These are phyloP conservation scores for Microcebus tavaratra DNA, from an alignment of 2,113 vertebrate genomes.

Conservation along the genomic window DNA sequence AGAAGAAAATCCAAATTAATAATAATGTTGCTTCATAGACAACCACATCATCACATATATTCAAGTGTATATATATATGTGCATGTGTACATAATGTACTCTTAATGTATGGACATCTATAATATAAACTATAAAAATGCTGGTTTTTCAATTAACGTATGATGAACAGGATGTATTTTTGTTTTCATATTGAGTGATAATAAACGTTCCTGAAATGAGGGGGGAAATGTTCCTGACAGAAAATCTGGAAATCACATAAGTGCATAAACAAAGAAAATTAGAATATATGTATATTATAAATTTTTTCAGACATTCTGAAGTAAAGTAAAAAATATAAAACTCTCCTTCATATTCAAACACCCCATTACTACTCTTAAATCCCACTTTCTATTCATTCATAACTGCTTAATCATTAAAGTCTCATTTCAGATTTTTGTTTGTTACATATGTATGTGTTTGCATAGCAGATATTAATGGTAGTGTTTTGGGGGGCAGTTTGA, in stretches of 20 bases:
- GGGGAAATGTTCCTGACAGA: background rate
- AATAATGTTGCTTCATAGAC: background rate
- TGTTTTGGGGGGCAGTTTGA: background rate
- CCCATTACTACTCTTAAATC: background rate
- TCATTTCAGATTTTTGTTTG: conserved; percentile 42
- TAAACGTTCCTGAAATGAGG: background rate
- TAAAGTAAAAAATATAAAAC: background rate
- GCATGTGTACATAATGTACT: background rate
- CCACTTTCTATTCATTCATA: background rate
- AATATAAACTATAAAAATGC: background rate
- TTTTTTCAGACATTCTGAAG: conserved; percentile 44
- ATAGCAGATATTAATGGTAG: background rate
- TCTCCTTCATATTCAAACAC: background rate
- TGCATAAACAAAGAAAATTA: background rate
- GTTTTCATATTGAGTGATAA: conserved; percentile 7
- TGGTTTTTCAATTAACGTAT: background rate
- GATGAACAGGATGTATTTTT: conserved; percentile 18
- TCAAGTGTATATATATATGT: background rate
- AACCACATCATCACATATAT: background rate
- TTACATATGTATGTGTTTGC: background rate
- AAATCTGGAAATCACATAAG: conserved; percentile 21
- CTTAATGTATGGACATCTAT: background rate
- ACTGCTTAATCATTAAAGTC: conserved; percentile 15
- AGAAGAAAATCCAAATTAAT: conserved; percentile 30
- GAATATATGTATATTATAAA: conserved; percentile 19